Evolutionary conservation across 2,797 vertebrate species (phyloP).

Genomic region (Tenualosa thibaudeaui): DNA sequence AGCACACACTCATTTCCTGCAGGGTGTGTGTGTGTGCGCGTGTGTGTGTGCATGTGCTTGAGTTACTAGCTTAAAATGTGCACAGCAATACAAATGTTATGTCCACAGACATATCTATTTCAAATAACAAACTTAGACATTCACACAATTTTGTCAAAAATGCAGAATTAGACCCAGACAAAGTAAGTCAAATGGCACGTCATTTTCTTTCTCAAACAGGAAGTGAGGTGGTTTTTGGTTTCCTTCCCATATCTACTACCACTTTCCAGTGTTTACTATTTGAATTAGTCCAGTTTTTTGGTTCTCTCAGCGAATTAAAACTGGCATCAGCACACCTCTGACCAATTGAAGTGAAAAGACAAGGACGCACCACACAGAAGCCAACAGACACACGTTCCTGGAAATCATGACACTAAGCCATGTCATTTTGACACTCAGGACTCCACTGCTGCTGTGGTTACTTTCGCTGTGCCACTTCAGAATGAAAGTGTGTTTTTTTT

Average conservation of each 20-base stretch:
- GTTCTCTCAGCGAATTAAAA: no score
- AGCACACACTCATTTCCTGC: not conserved
- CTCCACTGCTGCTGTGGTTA: not conserved
- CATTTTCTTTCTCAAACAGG: not conserved
- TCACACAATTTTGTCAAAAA: not conserved
- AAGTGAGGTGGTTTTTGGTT: not conserved
- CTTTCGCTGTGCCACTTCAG: not conserved
- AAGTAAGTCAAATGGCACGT: not conserved
- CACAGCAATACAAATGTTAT: not conserved
- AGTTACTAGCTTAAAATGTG: not conserved
- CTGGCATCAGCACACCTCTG: not conserved
- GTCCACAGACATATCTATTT: not conserved
- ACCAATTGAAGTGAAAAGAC: not conserved
- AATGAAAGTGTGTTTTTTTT: conserved; percentile 6
- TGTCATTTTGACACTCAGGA: not conserved
- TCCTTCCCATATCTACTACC: not conserved
- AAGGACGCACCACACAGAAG: not conserved
- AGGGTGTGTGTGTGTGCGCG: not conserved
- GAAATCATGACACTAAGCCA: not conserved
- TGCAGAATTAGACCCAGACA: not conserved
- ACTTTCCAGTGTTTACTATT: not conserved
- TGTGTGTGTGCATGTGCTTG: not conserved
- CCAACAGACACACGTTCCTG: not conserved
- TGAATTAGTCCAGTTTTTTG: no score
- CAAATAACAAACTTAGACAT: not conserved